Evolutionary conservation across 1,140 invertebrate genomes (phyloP).

Genomic region (Maniola jurtina): DNA sequence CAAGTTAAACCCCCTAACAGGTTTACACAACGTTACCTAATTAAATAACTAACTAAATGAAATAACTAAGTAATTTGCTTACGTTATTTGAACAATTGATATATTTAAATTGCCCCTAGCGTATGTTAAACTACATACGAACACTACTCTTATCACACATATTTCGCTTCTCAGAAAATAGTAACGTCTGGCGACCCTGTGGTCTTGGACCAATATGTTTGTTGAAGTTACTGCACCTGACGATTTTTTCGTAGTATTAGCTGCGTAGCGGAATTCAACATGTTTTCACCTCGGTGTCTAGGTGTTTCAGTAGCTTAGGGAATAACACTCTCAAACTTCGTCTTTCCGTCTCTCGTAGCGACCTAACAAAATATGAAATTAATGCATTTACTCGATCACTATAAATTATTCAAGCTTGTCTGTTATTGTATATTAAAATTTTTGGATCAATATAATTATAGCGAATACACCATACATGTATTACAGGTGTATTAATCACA

Average conservation of each 20-base stretch:
- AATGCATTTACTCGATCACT: conserved; percentile 33
- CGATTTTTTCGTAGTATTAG: conserved; percentile 45
- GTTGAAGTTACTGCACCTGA: conserved; percentile 60
- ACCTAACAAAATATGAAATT: conserved; percentile 21
- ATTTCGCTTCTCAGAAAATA: too few relatives aligned
- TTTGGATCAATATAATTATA: conserved; percentile 37
- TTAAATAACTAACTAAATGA: too few relatives aligned
- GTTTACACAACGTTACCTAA: too few relatives aligned
- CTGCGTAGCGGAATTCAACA: conserved; percentile 52
- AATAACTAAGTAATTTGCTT: too few relatives aligned
- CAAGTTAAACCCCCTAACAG: too few relatives aligned
- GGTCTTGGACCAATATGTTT: conserved; percentile 24
- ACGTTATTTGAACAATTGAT: too few relatives aligned
- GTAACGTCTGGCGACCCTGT: too few relatives aligned
- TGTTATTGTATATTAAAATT: conserved; percentile 52
- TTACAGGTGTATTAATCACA: conserved; percentile 25
- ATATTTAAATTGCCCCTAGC: too few relatives aligned
- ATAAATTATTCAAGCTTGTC: conserved; percentile 47
- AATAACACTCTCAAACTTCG: conserved; percentile 26
- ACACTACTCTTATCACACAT: too few relatives aligned
- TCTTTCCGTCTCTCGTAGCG: conserved; percentile 47
- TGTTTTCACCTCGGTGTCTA: conserved; percentile 62
- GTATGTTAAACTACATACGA: too few relatives aligned
- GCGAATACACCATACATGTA: conserved; percentile 18
- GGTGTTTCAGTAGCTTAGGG: conserved; percentile 65